Base-by-base conservation (phyloP, 2,797 vertebrate species). In the Gymnothorax reevesii region DNA sequence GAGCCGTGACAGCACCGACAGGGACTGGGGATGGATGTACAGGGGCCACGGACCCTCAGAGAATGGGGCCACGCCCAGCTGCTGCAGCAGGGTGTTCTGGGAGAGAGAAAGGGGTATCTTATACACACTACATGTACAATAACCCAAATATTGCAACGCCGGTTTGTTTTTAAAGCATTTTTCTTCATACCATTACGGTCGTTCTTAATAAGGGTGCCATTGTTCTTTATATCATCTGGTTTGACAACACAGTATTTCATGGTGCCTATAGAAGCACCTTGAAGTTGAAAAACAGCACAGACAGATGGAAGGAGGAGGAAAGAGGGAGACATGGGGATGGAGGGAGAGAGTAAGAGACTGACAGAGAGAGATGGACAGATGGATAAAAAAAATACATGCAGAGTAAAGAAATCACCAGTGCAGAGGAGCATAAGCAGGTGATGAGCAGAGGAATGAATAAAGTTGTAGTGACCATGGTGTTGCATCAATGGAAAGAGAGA, bases 11-110 rank as follows among this genome's bases (percentile, higher is more conserved):
- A 99, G 97, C 87, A 99, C 98, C 0, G 99, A 99, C 77, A 99
- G 91, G 55, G 98, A 98, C 88, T 99, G 99, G 12, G 98, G 98
- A 69, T 99, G 98, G 92, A 99, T 98, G 92, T 98, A 99, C 87
- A 99, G 93, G 82, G 99, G 99, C 98, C 99, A 99, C 0, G 97
- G 97, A 83, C 99, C 98, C 92, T 99, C 98, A 0, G 98, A 98
- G 87, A 98, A 98, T 3, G 99, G 99, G 0, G 98, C 97, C 7
- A 99, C 96, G 6, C 99, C 99, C 89, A 99, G 92, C 90, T 99
- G 98, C 95, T 99, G 98, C 83, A 99, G 94, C 85, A 99, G 96
- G 0, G 97, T 98, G 89, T 94, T 99, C 99, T 99, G 93, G 4
- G 86, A 91, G 57, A 85, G 85, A 42, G 33, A 42, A 2, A 42